These are phyloP conservation scores for Aotus griseimembra DNA, from an alignment of 2,797 vertebrate species.

Conservation along the genomic window DNA sequence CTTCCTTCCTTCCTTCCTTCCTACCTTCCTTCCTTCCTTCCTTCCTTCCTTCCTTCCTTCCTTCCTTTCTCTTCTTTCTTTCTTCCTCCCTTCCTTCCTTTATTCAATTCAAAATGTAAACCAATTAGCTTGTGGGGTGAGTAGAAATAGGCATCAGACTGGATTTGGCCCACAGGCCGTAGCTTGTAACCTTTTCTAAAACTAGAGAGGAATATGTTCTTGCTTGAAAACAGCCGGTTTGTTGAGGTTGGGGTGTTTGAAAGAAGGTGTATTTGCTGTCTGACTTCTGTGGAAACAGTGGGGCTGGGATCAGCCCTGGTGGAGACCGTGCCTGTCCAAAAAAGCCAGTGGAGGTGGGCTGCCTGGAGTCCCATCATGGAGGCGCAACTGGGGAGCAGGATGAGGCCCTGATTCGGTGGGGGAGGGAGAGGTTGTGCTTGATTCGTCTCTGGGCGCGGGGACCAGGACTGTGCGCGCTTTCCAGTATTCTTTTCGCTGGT, in stretches of 20 bases:
- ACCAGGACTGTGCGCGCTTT: accelerated
- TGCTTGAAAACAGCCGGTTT: background rate
- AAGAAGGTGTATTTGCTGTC: background rate
- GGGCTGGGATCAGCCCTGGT: background rate
- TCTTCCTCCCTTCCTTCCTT: too few relatives aligned
- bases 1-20: too few relatives aligned
- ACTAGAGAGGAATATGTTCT: background rate
- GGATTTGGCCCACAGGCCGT: accelerated
- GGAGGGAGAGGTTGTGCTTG: background rate
- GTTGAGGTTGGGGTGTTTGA: background rate
- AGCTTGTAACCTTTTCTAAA: background rate
- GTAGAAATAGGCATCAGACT: background rate
- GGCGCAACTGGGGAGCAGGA: accelerated
- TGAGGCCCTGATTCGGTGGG: background rate
- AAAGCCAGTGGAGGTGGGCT: background rate
- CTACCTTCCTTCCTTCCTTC: too few relatives aligned
- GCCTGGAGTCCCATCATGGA: background rate
- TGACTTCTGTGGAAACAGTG: background rate
- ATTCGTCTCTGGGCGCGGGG: accelerated
- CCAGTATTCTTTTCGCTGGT: background rate
- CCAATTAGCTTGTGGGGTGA: background rate
- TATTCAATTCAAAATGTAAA: background rate
- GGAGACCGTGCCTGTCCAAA: background rate
- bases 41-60: too few relatives aligned
- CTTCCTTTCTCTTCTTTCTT: too few relatives aligned